Evolutionary conservation across 2,113 vertebrate genomes (phyloP).

Genomic region (Hippocampus mohnikei): DNA sequence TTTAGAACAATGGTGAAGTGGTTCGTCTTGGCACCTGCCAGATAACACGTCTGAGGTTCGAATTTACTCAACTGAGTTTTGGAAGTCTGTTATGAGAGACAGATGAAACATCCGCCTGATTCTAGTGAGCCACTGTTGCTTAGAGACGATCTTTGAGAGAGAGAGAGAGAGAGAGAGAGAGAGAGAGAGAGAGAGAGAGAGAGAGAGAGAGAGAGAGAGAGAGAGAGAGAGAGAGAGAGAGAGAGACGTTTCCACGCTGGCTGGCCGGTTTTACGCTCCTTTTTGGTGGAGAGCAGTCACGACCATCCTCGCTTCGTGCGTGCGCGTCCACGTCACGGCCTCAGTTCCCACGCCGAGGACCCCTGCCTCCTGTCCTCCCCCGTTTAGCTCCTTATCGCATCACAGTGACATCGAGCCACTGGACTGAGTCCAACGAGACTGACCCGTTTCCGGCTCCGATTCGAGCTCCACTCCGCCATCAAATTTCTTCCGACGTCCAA

Average conservation of each 20-base stretch:
- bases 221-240: conserved; percentile 34
- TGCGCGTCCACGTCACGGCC: conserved; percentile 25
- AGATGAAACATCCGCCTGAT: no score
- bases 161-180: conserved; percentile 35
- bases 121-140: not conserved
- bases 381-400: not conserved
- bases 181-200: conserved; percentile 36
- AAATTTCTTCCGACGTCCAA: not conserved
- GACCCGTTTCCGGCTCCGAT: not conserved
- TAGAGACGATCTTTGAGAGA: conserved; percentile 51
- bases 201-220: conserved; percentile 31
- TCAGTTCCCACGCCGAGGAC: conserved; percentile 1
- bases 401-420: not conserved
- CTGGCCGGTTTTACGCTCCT: conserved; percentile 47
- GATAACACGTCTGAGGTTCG: not conserved
- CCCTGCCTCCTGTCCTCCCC: not conserved
- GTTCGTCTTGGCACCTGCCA: not conserved
- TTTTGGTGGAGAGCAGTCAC: conserved; percentile 36
- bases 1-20: not conserved
- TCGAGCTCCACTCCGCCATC: not conserved
- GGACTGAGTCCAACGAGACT: not conserved
- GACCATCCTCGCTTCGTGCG: conserved; percentile 8
- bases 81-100: not conserved
- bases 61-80: not conserved
- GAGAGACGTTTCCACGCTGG: conserved; percentile 63